phyloP scores from a whole-genome alignment of 2,797 vertebrate genomes.

The Tiaroga cobitis region DNA sequence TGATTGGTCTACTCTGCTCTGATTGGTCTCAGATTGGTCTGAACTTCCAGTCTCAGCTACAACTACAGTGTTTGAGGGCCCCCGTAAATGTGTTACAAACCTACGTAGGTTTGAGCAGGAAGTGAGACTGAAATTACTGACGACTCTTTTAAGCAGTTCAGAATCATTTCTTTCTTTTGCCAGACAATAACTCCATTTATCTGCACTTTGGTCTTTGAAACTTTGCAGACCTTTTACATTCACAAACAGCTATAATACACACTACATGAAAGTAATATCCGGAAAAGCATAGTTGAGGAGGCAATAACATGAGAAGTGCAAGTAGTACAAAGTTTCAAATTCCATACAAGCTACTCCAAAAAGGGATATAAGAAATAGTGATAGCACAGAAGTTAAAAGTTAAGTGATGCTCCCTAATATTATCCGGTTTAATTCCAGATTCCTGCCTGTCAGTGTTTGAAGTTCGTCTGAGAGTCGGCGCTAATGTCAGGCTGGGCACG shows the following conservation, averaged over 20 bases:
- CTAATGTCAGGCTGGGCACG: constrained; percentile 26
- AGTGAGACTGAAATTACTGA: neutral
- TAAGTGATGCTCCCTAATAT: constrained; percentile 5
- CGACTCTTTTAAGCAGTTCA: neutral
- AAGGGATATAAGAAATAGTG: neutral
- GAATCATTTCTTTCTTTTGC: neutral
- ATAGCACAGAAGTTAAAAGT: neutral
- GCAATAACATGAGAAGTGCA: neutral
- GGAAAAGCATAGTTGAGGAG: neutral
- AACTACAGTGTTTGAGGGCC: too few species aligned
- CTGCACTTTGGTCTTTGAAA: neutral
- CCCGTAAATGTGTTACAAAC: neutral
- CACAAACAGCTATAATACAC: neutral
- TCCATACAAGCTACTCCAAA: neutral
- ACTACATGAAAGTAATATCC: neutral
- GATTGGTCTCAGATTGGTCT: too few species aligned
- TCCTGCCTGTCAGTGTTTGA: neutral
- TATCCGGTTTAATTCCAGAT: constrained; percentile 34
- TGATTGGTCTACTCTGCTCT: neutral
- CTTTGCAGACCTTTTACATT: neutral
- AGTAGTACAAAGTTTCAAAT: neutral
- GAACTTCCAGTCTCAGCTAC: too few species aligned
- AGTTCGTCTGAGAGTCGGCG: constrained; percentile 2
- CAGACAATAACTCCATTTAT: neutral
- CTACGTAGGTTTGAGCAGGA: neutral